These are phyloP conservation scores for Trididemnum clinides DNA, from an alignment of 23 tunicate species.

Conservation along the genomic window DNA sequence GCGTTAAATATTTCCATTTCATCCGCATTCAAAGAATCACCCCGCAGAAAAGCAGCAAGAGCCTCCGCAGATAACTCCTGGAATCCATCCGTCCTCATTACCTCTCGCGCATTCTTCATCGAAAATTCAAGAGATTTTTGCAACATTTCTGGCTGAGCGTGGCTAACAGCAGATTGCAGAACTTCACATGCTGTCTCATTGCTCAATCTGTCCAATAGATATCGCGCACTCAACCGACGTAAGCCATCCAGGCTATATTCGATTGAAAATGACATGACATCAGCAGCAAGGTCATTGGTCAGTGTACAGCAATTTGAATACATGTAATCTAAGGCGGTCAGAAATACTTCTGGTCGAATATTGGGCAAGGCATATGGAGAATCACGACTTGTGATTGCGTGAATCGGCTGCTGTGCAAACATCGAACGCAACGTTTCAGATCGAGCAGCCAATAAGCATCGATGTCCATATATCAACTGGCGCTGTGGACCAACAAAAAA, in stretches of 20 bases:
- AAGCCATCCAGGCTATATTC: slow-evolving; percentile 90
- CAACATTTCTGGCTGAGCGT: slow-evolving; percentile 80
- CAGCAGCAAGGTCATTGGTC: slow-evolving; percentile 85
- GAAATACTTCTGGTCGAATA: slow-evolving; percentile 86
- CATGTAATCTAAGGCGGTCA: slow-evolving; percentile 92
- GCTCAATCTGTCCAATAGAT: slow-evolving; percentile 60
- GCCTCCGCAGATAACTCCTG: slow-evolving; percentile 74
- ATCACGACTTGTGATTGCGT: slow-evolving; percentile 59
- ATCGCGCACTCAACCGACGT: slow-evolving; percentile 60
- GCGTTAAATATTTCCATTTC: slow-evolving; percentile 83
- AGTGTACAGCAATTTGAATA: slow-evolving; percentile 96
- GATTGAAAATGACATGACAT: slow-evolving; percentile 73
- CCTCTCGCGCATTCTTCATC: slow-evolving; percentile 56
- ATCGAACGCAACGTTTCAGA: slow-evolving; percentile 82
- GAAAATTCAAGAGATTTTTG: slow-evolving; percentile 65
- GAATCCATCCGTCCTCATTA: slow-evolving; percentile 57
- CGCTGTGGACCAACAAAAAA: slow-evolving; percentile 80
- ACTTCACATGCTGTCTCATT: slow-evolving; percentile 78
- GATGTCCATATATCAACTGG: slow-evolving; percentile 73
- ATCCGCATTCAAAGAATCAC: slow-evolving; percentile 83
- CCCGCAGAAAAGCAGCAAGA: slow-evolving; percentile 65
- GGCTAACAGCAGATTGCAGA: slow-evolving; percentile 73
- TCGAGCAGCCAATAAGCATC: slow-evolving; percentile 80
- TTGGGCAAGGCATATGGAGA: slow-evolving; percentile 68
- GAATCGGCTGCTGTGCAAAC: slow-evolving; percentile 79